Base-by-base conservation (phyloP, 1,140 invertebrate genomes). In the Steinernema feltiae region DNA sequence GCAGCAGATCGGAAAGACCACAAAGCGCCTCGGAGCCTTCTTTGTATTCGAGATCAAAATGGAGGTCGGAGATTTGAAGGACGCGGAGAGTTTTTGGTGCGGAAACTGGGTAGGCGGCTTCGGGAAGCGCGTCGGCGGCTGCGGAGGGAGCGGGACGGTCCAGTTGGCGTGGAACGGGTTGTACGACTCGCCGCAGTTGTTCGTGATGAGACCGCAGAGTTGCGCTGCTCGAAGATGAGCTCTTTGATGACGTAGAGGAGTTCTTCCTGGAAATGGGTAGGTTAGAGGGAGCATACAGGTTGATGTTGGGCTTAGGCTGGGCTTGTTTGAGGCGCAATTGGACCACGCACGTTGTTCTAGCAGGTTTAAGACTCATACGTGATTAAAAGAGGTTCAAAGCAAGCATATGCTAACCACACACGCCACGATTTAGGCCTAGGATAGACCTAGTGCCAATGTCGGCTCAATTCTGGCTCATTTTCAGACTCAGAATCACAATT, bases 31-130 rank as follows among this genome's bases (percentile, higher is more conserved):
- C 86, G 3, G 83, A 31, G 1, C 87, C 87, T 21, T 75, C 76
- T 31, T 76, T 24, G 80, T 89, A 89, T 31, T 82, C 69, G 17
- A 78, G 72, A 76, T 89, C 89, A 71, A 88, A 74, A 79, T 89
- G 89, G 21, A 89, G 84, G 81, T 89, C 89, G 17, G 87, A 85
- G 27, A 89, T 71, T 69, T 89, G 89, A 18, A 89, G 81, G 41
- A 89, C 82, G 30, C 85, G 78, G 18, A 88, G 21, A 32, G 48
- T 63, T 48, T 73, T 78, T 27, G 74, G 77, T n/a, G n/a, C n/a
- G n/a, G n/a, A n/a, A n/a, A n/a, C n/a, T 30, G 75, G 77, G n/a
- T 73, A 7, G 48, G 30, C n/a, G 72, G 12, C 12, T 18, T 7
- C 3, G 46, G 53, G 53, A 53, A 18, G 18, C 35, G 35, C 17